Percentiles rank a stretch among this genome's conserved stretches.
Conservation (phyloP, 2,888 invertebrate species). For the Pyrochroa serraticornis region DNA sequence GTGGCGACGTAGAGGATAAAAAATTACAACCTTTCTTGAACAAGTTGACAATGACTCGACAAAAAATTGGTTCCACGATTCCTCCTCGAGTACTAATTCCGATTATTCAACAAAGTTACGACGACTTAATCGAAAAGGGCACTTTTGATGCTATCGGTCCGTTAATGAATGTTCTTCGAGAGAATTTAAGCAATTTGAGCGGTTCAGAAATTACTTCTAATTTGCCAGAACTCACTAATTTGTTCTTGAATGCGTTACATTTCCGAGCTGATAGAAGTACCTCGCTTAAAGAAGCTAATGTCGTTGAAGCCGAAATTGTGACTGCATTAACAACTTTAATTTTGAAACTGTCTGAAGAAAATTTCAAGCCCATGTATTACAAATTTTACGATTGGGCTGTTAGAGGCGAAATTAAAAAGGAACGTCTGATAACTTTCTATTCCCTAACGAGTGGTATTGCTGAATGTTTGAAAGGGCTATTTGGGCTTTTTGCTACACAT, state of each 20-base stretch:
- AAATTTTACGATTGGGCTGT: slow-evolving; percentile 89
- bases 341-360: slow-evolving; percentile 86
- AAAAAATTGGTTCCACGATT: slow-evolving; percentile 71
- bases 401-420: slow-evolving; percentile 63
- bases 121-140: slow-evolving; percentile 63
- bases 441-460: slow-evolving; percentile 80
- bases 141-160: slow-evolving; percentile 68
- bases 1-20: slow-evolving; percentile 55
- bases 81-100: slow-evolving; percentile 80
- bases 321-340: slow-evolving; percentile 80
- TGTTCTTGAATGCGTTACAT: slow-evolving; percentile 76
- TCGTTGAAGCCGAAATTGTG: no score
- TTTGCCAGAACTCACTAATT: slow-evolving; percentile 71
- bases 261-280: slow-evolving; percentile 65
- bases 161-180: slow-evolving; percentile 78
- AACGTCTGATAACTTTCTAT: slow-evolving; percentile 82
- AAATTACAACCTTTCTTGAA: slow-evolving; percentile 63
- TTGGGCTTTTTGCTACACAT: slow-evolving; percentile 87
- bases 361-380: slow-evolving; percentile 87
- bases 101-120: slow-evolving; percentile 70
- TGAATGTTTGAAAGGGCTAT: slow-evolving; percentile 82
- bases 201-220: slow-evolving; percentile 65
- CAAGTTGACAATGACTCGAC: slow-evolving; percentile 67
- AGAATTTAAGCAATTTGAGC: no score
- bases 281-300: slow-evolving; percentile 58